Base-by-base conservation (phyloP, 1,140 invertebrate species). In the Drosophila ananassae region DNA sequence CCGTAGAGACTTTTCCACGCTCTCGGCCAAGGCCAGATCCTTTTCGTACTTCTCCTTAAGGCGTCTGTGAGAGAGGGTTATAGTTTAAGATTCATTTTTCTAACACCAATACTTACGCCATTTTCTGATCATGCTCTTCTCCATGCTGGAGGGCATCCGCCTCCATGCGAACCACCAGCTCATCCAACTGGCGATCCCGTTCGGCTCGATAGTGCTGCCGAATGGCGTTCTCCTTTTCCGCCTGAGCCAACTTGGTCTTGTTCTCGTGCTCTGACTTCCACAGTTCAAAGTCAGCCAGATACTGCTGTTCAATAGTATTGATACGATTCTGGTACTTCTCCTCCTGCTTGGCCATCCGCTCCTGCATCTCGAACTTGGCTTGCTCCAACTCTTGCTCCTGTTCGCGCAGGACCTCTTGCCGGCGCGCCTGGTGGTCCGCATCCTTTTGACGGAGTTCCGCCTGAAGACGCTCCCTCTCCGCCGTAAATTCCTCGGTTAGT, bases 31-130 rank as follows among this genome's bases (percentile, higher is more conserved):
- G 57, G 93, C 92, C 30, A 97, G 78, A 77, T 96, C 96, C 21
- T 93, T 92, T 61, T 96, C 95, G 68, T 95, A 96, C 89, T 96
- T 95, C 44, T 96, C 95, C 83, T 94, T 95, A 3, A 96, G 91
- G 62, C 95, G 93, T 77, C 96, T 96, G 67, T 3, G 46, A 21
- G 71, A 71, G 77, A 68, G 34, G 21, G 6, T 56, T 28, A 12
- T 37, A 21, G 53, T 41, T 12, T 37, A 44, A 21, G 39, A 13
- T 9, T 12, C 6, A 1, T 44, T 7, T 44, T 13, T 0, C 7
- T 44, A 3, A n/a, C 2, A 44, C 13, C 4, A 44, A 21, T 52
- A 78, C 92, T 93, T 7, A 82, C 82, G 48, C 21, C 1, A 95
- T 92, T 91, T 94, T 94, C 63, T 92, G 93, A 54, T 95, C 95